Evolutionary conservation across 1,140 invertebrate species (phyloP).

Genomic region (Holotrichia oblita): DNA sequence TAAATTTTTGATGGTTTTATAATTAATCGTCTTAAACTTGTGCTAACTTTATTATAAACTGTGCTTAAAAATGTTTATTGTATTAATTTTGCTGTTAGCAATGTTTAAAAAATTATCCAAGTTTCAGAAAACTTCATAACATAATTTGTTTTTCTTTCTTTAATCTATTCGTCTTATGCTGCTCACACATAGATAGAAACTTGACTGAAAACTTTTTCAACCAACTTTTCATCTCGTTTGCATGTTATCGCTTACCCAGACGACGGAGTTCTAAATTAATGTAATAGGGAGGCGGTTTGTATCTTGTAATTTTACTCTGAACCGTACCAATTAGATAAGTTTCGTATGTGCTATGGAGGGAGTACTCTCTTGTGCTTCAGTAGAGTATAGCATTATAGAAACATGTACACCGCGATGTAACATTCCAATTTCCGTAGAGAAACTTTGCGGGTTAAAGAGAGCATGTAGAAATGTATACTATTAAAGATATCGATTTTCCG

Average conservation of each 20-base stretch:
- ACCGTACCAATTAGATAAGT: not conserved
- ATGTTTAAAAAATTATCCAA: too few species aligned
- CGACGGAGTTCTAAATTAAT: constrained; percentile 7
- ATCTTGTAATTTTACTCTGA: constrained; percentile 1
- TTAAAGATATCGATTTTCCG: not conserved
- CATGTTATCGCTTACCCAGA: not conserved
- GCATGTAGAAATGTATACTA: not conserved
- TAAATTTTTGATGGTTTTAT: too few species aligned
- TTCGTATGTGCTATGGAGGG: not conserved
- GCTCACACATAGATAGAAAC: not conserved
- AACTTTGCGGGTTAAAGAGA: not conserved
- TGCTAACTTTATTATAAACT: too few species aligned
- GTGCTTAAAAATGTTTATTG: too few species aligned
- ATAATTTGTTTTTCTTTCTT: too few species aligned
- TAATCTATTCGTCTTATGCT: too few species aligned
- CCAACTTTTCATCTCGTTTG: not conserved
- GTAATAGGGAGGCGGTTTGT: not conserved
- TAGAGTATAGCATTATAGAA: not conserved
- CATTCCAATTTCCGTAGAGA: not conserved
- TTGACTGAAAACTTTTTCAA: not conserved
- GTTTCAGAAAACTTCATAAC: too few species aligned
- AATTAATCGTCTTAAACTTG: too few species aligned
- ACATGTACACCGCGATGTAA: not conserved
- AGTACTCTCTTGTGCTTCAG: not conserved
- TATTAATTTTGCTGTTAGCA: too few species aligned